Conservation (phyloP, 2,797 vertebrate genomes). For the Simalia tracyae region DNA sequence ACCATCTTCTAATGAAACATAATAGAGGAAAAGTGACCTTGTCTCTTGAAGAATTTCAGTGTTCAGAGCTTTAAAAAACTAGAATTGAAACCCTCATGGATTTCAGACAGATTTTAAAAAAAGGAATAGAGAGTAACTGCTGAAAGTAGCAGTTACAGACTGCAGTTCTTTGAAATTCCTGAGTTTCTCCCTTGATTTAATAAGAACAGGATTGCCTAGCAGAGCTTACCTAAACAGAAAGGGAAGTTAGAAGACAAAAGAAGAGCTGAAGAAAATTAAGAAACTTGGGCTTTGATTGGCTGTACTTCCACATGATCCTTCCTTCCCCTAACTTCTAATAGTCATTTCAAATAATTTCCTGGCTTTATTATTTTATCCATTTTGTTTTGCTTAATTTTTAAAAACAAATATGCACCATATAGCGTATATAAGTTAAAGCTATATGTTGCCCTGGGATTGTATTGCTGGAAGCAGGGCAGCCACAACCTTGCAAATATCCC, state of each 20-base stretch:
- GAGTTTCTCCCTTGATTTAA: background rate
- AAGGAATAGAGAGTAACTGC: background rate
- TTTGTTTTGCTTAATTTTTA: background rate
- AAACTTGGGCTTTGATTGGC: background rate
- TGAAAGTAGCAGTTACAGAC: background rate
- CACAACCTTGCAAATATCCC: background rate
- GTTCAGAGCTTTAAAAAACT: background rate
- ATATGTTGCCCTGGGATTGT: background rate
- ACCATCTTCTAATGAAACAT: background rate
- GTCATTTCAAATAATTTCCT: background rate
- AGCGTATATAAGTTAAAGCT: background rate
- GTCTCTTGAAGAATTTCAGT: background rate
- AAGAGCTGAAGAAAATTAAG: background rate
- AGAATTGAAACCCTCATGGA: background rate
- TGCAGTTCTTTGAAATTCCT: background rate
- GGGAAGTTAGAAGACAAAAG: background rate
- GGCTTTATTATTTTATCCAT: background rate
- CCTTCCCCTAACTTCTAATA: background rate
- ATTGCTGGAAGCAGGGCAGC: background rate
- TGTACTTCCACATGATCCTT: background rate
- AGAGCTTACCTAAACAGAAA: background rate
- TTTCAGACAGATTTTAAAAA: background rate
- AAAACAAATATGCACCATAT: background rate
- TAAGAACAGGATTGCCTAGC: background rate
- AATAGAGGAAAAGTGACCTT: background rate